Conservation (phyloP, 2,888 invertebrate species). For the Atrina japonica region DNA sequence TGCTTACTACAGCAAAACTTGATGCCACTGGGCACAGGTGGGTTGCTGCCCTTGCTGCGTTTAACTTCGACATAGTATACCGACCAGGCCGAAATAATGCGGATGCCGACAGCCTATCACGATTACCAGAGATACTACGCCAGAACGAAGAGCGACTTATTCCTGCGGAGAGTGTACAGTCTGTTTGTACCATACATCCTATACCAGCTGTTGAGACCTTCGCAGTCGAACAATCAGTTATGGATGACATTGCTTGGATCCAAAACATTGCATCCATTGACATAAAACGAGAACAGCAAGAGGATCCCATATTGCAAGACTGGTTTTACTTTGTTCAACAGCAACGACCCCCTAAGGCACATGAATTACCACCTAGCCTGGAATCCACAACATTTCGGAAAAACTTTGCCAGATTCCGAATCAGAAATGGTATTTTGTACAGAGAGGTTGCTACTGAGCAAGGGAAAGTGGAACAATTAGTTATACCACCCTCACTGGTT, state of each 20-base stretch:
- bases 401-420: slow-evolving; percentile 5
- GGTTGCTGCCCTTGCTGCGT: slow-evolving; percentile 28
- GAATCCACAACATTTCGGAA: not conserved
- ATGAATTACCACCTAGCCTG: not conserved
- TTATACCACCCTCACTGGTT: not conserved
- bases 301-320: too few species aligned
- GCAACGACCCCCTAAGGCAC: not conserved
- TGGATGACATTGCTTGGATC: slow-evolving; percentile 6
- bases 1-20: slow-evolving; percentile 30
- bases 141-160: not conserved
- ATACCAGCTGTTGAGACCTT: not conserved
- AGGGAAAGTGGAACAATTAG: not conserved
- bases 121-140: slow-evolving; percentile 4
- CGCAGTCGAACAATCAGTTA: not conserved
- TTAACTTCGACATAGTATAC: slow-evolving; percentile 28
- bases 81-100: slow-evolving; percentile 28
- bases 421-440: not conserved
- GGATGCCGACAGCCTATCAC: slow-evolving; percentile 21
- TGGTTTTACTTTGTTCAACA: not conserved
- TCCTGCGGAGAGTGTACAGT: slow-evolving; percentile 2
- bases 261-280: too few species aligned
- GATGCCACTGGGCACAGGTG: slow-evolving; percentile 38
- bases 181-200: not conserved
- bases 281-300: too few species aligned
- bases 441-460: not conserved